Conservation (phyloP, 2,113 vertebrate genomes). For the Phrynosoma blainvillii region DNA sequence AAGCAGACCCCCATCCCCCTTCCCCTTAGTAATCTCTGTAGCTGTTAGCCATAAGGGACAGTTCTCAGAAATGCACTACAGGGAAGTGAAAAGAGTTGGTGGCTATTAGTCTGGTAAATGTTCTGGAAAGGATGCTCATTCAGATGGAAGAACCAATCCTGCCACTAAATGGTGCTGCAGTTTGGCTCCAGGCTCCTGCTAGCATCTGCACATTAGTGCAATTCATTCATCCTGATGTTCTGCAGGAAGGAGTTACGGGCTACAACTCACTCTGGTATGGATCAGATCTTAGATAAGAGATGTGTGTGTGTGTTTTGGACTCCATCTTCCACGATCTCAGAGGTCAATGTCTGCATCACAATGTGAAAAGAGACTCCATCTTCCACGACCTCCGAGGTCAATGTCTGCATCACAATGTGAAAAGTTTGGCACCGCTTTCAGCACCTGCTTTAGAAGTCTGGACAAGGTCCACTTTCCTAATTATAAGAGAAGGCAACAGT, state of each 20-base stretch:
- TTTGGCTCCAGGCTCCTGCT: conserved; percentile 62
- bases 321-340: not conserved
- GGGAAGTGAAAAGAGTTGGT: conserved; percentile 59
- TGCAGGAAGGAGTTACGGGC: conserved; percentile 25
- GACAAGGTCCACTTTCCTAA: no score
- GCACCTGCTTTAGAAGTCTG: no score
- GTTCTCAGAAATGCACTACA: conserved; percentile 48
- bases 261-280: not conserved
- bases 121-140: conserved; percentile 75
- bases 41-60: conserved; percentile 57
- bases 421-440: no score
- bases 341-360: no score
- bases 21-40: conserved; percentile 53
- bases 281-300: not conserved
- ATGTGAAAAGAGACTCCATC: no score
- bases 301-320: not conserved
- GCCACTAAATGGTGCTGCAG: conserved; percentile 58
- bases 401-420: no score
- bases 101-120: conserved; percentile 75
- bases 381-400: not conserved
- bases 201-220: conserved; percentile 56
- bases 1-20: not conserved
- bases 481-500: no score
- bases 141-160: conserved; percentile 66
- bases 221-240: conserved; percentile 15